These are phyloP conservation scores for Rhabdomys pumilio DNA, from an alignment of 2,797 vertebrate genomes.

Conservation along the genomic window DNA sequence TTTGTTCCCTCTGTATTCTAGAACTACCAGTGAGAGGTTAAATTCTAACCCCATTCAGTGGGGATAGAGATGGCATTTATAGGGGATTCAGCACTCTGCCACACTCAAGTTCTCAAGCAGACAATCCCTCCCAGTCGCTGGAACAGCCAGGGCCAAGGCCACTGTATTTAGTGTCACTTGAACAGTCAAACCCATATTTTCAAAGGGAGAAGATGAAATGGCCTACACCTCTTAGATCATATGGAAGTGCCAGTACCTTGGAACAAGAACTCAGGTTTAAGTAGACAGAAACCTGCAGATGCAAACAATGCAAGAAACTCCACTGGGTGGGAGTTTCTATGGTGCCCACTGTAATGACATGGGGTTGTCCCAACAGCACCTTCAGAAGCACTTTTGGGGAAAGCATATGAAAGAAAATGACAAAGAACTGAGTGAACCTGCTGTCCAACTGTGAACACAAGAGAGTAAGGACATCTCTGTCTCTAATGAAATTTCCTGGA, in stretches of 20 bases:
- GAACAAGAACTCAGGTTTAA: neutral
- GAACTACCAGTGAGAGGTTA: slow-evolving; percentile 81
- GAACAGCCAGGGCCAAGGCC: neutral
- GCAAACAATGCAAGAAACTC: slow-evolving; percentile 13
- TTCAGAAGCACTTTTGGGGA: neutral
- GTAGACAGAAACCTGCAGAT: slow-evolving; percentile 32
- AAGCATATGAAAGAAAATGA: neutral
- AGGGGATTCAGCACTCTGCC: slow-evolving; percentile 45
- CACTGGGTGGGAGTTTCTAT: neutral
- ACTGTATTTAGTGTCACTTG: slow-evolving; percentile 28
- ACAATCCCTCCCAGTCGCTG: neutral
- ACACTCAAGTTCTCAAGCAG: neutral
- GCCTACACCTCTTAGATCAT: neutral
- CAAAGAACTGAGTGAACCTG: neutral
- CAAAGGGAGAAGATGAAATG: slow-evolving; percentile 55
- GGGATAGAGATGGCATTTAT: slow-evolving; percentile 80
- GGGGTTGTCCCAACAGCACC: neutral
- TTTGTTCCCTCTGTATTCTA: slow-evolving; percentile 81
- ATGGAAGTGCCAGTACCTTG: neutral
- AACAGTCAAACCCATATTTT: slow-evolving; percentile 53
- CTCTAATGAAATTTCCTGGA: neutral
- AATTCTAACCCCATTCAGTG: slow-evolving; percentile 85
- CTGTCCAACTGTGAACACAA: neutral
- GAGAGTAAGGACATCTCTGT: neutral
- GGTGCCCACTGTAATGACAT: neutral